Conservation (phyloP, 2,797 vertebrate genomes). For the Anguilla pacifica region DNA sequence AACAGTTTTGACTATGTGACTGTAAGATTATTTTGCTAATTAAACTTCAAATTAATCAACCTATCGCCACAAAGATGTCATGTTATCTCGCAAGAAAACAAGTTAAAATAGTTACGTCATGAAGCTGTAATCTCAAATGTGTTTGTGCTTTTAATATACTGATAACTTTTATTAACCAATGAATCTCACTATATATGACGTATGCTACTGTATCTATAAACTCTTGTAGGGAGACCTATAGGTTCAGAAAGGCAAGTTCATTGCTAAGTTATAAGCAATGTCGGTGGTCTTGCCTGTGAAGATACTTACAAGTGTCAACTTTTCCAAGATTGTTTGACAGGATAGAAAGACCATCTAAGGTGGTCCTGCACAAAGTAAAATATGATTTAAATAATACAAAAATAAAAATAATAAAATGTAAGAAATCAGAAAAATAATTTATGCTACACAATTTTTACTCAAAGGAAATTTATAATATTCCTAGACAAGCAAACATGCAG, state of each 20-base stretch:
- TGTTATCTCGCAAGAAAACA: constrained; percentile 3
- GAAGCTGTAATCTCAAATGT: constrained; percentile 8
- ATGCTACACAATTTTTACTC: background rate
- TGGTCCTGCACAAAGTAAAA: background rate
- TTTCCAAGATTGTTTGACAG: background rate
- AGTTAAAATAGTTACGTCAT: background rate
- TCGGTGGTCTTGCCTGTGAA: background rate
- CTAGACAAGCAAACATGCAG: background rate
- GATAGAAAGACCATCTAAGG: background rate
- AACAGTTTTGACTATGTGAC: background rate
- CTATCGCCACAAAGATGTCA: constrained; percentile 9
- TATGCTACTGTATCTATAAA: background rate
- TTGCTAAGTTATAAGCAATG: background rate
- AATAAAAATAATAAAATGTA: background rate
- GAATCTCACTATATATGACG: background rate
- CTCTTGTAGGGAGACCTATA: background rate
- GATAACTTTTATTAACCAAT: constrained; percentile 24
- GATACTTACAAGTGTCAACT: background rate
- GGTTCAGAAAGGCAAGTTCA: constrained; percentile 1
- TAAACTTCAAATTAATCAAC: constrained; percentile 21
- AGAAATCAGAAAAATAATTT: background rate
- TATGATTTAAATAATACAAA: background rate
- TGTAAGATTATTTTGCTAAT: background rate
- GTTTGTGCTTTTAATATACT: constrained; percentile 14
- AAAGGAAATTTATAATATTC: background rate